Conservation (phyloP, 2,888 invertebrate species). For the Furcula furcula region DNA sequence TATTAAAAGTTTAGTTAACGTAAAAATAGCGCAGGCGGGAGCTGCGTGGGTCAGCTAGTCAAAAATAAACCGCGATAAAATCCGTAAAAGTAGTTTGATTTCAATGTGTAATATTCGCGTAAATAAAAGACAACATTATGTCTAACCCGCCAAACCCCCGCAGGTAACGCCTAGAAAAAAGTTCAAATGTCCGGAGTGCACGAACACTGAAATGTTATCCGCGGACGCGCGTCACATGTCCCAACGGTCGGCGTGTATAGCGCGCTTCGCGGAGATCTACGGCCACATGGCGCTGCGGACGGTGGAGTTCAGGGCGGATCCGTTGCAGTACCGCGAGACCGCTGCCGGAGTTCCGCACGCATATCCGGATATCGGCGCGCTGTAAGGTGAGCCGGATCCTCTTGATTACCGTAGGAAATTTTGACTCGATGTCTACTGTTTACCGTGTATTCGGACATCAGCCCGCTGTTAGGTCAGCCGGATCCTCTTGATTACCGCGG, state of each 20-base stretch:
- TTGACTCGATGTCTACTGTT: neutral
- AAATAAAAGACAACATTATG: too few species aligned
- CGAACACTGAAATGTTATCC: slow-evolving; percentile 96
- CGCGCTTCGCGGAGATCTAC: slow-evolving; percentile 88
- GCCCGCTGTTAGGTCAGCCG: too few species aligned
- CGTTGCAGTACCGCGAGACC: slow-evolving; percentile 93
- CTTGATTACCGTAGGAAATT: slow-evolving; percentile 1
- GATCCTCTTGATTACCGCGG: neutral
- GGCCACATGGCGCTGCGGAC: slow-evolving; percentile 93
- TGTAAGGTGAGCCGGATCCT: slow-evolving; percentile 75
- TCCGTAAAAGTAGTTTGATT: too few species aligned
- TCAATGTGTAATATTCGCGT: too few species aligned
- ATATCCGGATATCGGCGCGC: slow-evolving; percentile 92
- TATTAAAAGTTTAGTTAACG: too few species aligned
- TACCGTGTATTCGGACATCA: too few species aligned
- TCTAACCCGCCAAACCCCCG: too few species aligned
- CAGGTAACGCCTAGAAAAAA: slow-evolving; percentile 97
- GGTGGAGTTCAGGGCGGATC: slow-evolving; percentile 97
- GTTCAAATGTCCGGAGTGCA: slow-evolving; percentile 98
- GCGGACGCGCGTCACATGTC: slow-evolving; percentile 96
- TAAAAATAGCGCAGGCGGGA: too few species aligned
- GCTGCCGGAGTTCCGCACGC: slow-evolving; percentile 92
- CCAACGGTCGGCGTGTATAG: slow-evolving; percentile 94
- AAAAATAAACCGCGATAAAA: too few species aligned
- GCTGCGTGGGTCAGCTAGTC: too few species aligned